Percentiles rank a stretch among this genome's conserved stretches.
These are phyloP conservation scores for Phlogophora meticulosa DNA, from an alignment of 2,888 invertebrate genomes.

Conservation along the genomic window DNA sequence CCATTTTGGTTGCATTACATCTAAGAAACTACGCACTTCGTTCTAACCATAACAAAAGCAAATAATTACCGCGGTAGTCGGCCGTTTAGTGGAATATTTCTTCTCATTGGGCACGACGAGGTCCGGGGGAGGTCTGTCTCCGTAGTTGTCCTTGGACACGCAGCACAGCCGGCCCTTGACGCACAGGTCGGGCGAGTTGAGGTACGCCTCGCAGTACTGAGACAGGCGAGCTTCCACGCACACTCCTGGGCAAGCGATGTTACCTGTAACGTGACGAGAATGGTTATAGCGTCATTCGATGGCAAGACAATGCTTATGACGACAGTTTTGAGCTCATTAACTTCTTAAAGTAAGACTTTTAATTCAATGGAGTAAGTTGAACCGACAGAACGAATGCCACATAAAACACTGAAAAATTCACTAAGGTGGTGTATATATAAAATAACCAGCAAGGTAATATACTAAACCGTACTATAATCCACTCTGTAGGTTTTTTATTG, in stretches of 20 bases:
- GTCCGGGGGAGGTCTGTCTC: slow-evolving; percentile 93
- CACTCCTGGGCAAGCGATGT: slow-evolving; percentile 94
- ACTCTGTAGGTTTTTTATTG: too few relatives aligned
- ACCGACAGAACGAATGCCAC: too few relatives aligned
- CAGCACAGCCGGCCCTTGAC: slow-evolving; percentile 95
- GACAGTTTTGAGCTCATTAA: too few relatives aligned
- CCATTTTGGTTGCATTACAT: too few relatives aligned
- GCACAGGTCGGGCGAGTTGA: slow-evolving; percentile 94
- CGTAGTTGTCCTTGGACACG: slow-evolving; percentile 94
- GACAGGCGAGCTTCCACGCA: slow-evolving; percentile 96
- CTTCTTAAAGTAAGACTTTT: too few relatives aligned
- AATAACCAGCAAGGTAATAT: too few relatives aligned
- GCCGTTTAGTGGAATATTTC: slow-evolving; percentile 83
- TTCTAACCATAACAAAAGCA: too few relatives aligned
- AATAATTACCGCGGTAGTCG: slow-evolving; percentile 80
- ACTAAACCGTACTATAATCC: too few relatives aligned
- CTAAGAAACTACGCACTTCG: too few relatives aligned
- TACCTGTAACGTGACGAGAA: slow-evolving; percentile 80
- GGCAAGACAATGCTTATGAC: not conserved
- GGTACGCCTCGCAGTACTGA: slow-evolving; percentile 96
- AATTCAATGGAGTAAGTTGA: too few relatives aligned
- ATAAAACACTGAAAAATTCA: too few relatives aligned
- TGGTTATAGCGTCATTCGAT: not conserved
- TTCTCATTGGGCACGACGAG: slow-evolving; percentile 93
- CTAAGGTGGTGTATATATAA: too few relatives aligned